Percentiles rank a stretch among this genome's conserved stretches.
These are phyloP conservation scores for Itoplectis maculator DNA, from an alignment of 2,888 invertebrate species.

Conservation along the genomic window DNA sequence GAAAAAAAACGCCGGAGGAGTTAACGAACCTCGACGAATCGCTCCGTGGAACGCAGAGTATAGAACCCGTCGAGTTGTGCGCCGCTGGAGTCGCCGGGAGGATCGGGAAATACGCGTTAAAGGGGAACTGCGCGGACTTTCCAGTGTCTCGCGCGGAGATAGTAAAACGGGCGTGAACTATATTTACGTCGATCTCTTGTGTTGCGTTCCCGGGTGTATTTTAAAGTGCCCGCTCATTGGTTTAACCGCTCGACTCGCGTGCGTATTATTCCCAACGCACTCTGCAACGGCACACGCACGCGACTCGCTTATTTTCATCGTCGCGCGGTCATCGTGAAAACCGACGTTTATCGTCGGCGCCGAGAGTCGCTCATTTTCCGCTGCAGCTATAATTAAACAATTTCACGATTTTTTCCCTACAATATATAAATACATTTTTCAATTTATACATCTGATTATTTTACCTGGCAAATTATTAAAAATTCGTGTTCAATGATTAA, in stretches of 20 bases:
- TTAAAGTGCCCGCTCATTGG: conserved; percentile 61
- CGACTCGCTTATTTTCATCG: neutral
- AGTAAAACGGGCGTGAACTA: conserved; percentile 31
- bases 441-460: no score
- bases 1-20: conserved; percentile 20
- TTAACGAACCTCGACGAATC: conserved; percentile 54
- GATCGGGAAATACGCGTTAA: conserved; percentile 1
- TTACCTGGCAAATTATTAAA: no score
- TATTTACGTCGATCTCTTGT: conserved; percentile 45
- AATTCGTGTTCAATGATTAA: no score
- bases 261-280: conserved; percentile 12
- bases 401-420: neutral
- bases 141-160: conserved; percentile 52
- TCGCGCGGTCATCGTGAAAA: neutral
- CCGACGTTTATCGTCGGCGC: neutral
- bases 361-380: neutral
- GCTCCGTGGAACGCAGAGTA: conserved; percentile 8
- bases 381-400: neutral
- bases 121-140: conserved; percentile 48
- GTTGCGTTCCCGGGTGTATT: conserved; percentile 42
- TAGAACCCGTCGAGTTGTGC: neutral
- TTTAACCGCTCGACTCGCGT: conserved; percentile 48
- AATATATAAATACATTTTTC: no score
- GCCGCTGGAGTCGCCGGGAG: neutral
- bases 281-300: no score